Percentiles rank a stretch among this genome's conserved stretches.
phyloP scores from a whole-genome alignment of 2,888 invertebrate species.

The Platycheirus albimanus region DNA sequence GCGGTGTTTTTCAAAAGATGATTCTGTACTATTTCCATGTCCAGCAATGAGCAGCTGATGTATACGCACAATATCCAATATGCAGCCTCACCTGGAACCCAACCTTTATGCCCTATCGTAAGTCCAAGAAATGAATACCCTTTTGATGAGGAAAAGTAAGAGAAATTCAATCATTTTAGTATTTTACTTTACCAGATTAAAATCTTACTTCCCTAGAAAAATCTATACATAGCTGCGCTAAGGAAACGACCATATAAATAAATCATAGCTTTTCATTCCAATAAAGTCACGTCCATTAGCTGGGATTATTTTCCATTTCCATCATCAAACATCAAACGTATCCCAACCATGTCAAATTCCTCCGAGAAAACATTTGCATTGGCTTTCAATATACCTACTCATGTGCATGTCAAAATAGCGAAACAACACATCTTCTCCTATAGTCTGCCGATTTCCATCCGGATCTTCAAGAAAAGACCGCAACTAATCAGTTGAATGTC shows the following conservation, averaged over 20 bases:
- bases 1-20: no score
- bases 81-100: no score
- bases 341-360: slow-evolving; percentile 44
- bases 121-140: no score
- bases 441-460: slow-evolving; percentile 47
- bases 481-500: slow-evolving; percentile 59
- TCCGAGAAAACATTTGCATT: slow-evolving; percentile 63
- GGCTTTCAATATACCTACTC: slow-evolving; percentile 15
- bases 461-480: slow-evolving; percentile 52
- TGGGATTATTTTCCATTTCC: slow-evolving; percentile 28
- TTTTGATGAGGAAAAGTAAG: no score
- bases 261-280: slow-evolving; percentile 23
- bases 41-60: no score
- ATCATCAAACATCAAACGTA: slow-evolving; percentile 20
- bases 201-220: background rate
- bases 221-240: no score
- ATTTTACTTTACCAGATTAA: no score
- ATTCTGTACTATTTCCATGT: no score
- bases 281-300: slow-evolving; percentile 21
- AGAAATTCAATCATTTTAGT: no score
- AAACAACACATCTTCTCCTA: slow-evolving; percentile 16
- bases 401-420: slow-evolving; percentile 42
- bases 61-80: no score
- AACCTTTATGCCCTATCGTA: no score
- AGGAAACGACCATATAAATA: background rate